Percentiles rank a stretch among this genome's conserved stretches.
These are phyloP conservation scores for Mobula birostris DNA, from an alignment of 2,113 vertebrate genomes.

Conservation along the genomic window DNA sequence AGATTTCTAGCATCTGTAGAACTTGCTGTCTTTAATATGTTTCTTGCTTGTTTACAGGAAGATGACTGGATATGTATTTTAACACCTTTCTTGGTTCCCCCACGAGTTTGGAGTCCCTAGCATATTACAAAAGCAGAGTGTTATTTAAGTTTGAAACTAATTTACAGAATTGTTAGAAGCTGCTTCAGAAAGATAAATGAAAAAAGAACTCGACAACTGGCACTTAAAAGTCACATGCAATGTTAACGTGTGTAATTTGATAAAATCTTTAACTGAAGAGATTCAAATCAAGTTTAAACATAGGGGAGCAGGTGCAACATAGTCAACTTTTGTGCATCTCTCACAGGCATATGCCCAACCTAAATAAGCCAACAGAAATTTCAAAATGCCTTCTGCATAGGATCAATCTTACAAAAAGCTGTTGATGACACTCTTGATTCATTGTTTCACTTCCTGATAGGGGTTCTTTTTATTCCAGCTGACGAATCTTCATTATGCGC, in stretches of 20 bases:
- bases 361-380: not conserved
- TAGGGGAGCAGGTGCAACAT: not conserved
- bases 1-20: too few species aligned
- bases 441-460: not conserved
- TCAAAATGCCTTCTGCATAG: not conserved
- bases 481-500: not conserved
- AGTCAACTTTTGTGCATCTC: not conserved
- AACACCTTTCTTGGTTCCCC: not conserved
- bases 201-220: not conserved
- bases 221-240: not conserved
- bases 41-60: not conserved
- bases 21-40: too few species aligned
- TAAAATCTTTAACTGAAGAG: too few species aligned
- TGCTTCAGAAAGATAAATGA: not conserved
- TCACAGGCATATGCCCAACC: not conserved
- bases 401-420: not conserved
- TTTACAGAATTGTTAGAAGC: not conserved
- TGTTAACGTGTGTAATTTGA: not conserved
- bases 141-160: not conserved
- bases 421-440: not conserved
- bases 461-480: not conserved
- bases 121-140: not conserved
- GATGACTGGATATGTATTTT: not conserved
- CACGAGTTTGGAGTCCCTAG: not conserved
- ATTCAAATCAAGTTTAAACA: too few species aligned